A percentile compares a stretch with the other conserved stretches of the same genome.
Evolutionary conservation across 2,113 vertebrate species (phyloP).

Genomic region (Plecotus auritus): DNA sequence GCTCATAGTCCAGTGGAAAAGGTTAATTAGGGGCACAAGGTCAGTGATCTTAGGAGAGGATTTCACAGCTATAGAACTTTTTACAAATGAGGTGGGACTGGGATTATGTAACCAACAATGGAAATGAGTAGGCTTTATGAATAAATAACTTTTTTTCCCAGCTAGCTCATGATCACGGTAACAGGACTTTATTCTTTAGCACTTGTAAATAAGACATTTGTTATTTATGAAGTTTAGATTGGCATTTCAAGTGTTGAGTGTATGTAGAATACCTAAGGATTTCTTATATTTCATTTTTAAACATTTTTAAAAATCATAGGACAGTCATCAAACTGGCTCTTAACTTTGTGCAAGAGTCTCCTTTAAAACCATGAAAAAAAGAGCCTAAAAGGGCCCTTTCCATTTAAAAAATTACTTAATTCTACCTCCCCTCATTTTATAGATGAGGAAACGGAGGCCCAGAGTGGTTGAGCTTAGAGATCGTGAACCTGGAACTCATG

Average conservation of each 20-base stretch:
- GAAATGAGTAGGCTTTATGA: constrained; percentile 30
- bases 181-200: not conserved
- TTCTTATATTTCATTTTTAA: constrained; percentile 15
- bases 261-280: not conserved
- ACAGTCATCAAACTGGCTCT: not conserved
- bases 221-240: not conserved
- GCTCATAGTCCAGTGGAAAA: not conserved
- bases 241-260: not conserved
- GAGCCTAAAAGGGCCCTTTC: not conserved
- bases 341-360: not conserved
- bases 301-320: not conserved
- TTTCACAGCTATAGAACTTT: not conserved
- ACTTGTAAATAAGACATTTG: not conserved
- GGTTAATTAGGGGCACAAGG: not conserved
- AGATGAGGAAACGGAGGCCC: not conserved
- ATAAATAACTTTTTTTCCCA: constrained; percentile 41
- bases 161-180: not conserved
- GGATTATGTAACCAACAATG: not conserved
- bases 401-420: not conserved
- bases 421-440: not conserved
- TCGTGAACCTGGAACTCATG: not conserved
- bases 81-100: not conserved
- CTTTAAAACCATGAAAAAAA: not conserved
- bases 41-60: not conserved
- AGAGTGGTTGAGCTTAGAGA: not conserved